Base-by-base conservation (phyloP, 2,113 vertebrate genomes). In the Cyphomyrus plagiostoma region DNA sequence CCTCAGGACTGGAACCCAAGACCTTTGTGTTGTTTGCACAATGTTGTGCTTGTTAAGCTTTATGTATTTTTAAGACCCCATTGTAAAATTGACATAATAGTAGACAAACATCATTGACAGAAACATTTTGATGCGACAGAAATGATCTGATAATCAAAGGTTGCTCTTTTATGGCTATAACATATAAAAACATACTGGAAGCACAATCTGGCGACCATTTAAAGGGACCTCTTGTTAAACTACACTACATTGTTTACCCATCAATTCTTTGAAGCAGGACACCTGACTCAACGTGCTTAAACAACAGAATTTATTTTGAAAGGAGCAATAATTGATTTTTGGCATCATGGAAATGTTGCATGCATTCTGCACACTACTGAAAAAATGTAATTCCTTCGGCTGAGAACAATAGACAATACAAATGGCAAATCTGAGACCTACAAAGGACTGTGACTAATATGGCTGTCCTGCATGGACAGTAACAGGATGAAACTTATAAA, bases 301-400 rank as follows among this genome's bases (percentile, higher is more conserved):
- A 90, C 52, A 86, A 90, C 66, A 58, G 70, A 42, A 35, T 91
- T 91, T 91, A 53, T 89, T 89, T 86, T 46, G 86, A 84, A 87
- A 89, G 62, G 82, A 87, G 83, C 89, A 62, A 10, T 66, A 82
- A 62, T 90, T 48, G 62, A 23, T 89, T 86, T 87, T 89, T 66
- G 80, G 89, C 46, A 83, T 89, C 56, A 39, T 50, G 62, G 70
- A 87, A 89, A 89, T 56, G 70, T 26, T 11, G 66, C 88, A 49
- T 23, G 83, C 80, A 86, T 90, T 89, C 82, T 88, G 85, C 56
- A 87, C 84, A 82, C 49, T 56, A 53, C 52, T 83, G 90, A 15
- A 23, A 39, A n/a, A 88, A 88, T 53, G 30, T n/a, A 45, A 91
- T 89, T 66, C 82, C 74, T 49, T 89, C 30, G 10, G 48, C 58